A percentile compares a stretch with the other conserved stretches of the same genome.
Conservation (phyloP, 30 jellyfish, hydroid and myxozoan species). For the Nemopilema nomurai region DNA sequence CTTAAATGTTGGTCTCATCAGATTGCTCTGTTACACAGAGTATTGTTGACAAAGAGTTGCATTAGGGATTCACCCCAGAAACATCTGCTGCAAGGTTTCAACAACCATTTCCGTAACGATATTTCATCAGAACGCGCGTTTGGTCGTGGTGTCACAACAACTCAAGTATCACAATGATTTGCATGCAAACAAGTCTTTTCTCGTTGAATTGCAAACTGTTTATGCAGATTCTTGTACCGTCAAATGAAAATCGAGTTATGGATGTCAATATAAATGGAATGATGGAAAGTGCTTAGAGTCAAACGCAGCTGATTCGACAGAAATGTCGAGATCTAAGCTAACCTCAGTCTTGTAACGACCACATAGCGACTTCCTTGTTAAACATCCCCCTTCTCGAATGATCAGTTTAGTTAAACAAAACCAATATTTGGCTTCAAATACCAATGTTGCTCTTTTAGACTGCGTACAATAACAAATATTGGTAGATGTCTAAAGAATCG, state of each 20-base stretch:
- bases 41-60: neutral
- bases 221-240: neutral
- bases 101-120: neutral
- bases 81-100: too few relatives aligned
- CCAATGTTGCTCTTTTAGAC: neutral
- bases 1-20: too few relatives aligned
- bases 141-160: neutral
- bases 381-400: neutral
- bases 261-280: neutral
- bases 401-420: neutral
- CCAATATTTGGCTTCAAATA: neutral
- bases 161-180: neutral
- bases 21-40: too few relatives aligned
- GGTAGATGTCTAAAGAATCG: neutral
- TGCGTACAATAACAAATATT: neutral
- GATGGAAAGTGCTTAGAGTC: neutral
- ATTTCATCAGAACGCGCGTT: neutral
- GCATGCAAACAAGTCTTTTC: neutral
- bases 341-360: neutral
- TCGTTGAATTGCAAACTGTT: neutral
- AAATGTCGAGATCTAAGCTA: neutral
- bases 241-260: neutral
- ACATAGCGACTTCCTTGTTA: neutral
- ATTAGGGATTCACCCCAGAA: neutral
- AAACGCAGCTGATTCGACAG: slow-evolving; percentile 10